A percentile compares a stretch with the other conserved stretches of the same genome.
Evolutionary conservation across 2,113 vertebrate genomes (phyloP).

Genomic region (Tylochromis polylepis): DNA sequence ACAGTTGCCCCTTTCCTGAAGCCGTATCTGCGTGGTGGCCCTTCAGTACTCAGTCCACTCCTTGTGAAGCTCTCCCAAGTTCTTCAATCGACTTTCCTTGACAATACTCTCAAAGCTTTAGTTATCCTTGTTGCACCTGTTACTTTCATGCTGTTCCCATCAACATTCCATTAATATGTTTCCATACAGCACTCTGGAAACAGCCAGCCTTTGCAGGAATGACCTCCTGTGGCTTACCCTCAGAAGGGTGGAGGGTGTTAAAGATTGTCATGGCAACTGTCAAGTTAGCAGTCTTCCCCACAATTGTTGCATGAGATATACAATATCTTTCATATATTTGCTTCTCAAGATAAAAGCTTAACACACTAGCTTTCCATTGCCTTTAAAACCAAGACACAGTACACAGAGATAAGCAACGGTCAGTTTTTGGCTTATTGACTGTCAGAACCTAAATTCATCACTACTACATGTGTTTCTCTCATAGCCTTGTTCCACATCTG

Average conservation of each 20-base stretch:
- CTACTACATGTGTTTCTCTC: background rate
- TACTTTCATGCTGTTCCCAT: fast-evolving
- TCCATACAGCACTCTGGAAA: background rate
- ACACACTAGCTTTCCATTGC: background rate
- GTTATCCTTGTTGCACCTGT: background rate
- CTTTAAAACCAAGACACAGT: no score
- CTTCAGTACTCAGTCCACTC: background rate
- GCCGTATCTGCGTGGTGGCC: background rate
- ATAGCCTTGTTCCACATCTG: background rate
- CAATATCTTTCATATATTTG: background rate
- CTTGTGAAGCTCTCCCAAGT: background rate
- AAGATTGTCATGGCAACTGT: background rate
- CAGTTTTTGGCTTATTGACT: background rate
- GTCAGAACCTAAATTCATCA: background rate
- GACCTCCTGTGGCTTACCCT: background rate
- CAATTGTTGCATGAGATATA: background rate
- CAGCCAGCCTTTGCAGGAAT: background rate
- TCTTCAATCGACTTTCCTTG: background rate
- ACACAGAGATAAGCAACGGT: background rate
- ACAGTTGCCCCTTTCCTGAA: background rate
- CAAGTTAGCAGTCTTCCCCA: background rate
- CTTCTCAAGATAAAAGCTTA: background rate
- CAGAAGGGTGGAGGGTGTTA: background rate
- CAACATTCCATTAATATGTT: background rate
- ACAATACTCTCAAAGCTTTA: background rate